phyloP scores from a whole-genome alignment of 2,113 vertebrate species.

The Haemorhous mexicanus region DNA sequence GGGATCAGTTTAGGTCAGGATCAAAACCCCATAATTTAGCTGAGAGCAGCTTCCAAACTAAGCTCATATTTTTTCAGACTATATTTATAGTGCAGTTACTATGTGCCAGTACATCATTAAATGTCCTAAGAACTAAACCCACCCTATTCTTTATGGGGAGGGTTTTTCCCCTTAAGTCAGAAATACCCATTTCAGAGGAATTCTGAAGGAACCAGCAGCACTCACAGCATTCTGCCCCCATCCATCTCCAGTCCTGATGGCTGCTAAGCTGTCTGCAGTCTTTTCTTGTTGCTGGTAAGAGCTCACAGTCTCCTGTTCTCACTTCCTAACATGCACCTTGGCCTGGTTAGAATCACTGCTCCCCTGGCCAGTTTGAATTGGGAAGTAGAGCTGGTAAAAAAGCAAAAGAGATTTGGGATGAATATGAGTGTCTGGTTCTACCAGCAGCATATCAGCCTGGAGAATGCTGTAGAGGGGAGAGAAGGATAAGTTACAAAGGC shows the following conservation, averaged over 20 bases:
- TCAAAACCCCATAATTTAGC: slow-evolving; percentile 60
- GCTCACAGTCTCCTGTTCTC: background rate
- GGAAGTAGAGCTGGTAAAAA: background rate
- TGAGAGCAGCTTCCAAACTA: slow-evolving; percentile 57
- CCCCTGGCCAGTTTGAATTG: background rate
- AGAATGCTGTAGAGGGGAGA: background rate
- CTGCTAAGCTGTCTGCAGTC: background rate
- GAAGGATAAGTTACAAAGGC: background rate
- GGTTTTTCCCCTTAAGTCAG: background rate
- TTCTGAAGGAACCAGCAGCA: background rate
- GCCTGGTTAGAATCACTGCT: background rate
- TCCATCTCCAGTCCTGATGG: background rate
- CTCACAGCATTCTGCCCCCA: background rate
- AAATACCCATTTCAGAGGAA: background rate
- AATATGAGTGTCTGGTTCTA: background rate
- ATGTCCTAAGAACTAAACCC: slow-evolving; percentile 11
- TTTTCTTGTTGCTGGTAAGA: background rate
- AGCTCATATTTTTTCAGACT: slow-evolving; percentile 44
- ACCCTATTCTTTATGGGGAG: slow-evolving; percentile 3
- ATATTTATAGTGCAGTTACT: slow-evolving; percentile 50
- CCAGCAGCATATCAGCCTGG: background rate
- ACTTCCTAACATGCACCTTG: background rate
- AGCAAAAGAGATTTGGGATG: background rate
- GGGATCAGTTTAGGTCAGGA: slow-evolving; percentile 62
- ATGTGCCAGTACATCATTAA: slow-evolving; percentile 28